Conservation (phyloP, 1,140 invertebrate species). For the Penaeus chinensis region DNA sequence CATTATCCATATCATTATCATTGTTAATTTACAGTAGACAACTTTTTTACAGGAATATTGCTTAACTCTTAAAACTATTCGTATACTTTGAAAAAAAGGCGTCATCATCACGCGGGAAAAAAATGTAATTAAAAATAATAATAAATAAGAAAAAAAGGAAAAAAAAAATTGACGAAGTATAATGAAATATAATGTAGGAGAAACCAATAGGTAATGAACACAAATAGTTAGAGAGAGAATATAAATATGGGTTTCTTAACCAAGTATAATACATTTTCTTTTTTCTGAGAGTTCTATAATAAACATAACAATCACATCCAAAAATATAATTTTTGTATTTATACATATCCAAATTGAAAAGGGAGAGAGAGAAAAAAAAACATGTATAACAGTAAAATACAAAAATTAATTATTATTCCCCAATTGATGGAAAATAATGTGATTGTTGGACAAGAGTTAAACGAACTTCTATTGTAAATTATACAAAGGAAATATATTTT, state of each 20-base stretch:
- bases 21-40: conserved; percentile 60
- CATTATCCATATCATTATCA: conserved; percentile 57
- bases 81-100: conserved; percentile 57
- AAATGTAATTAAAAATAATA: conserved; percentile 2
- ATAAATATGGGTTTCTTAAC: no score
- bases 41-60: conserved; percentile 61
- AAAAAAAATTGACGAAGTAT: background rate
- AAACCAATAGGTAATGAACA: conserved; percentile 19
- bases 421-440: no score
- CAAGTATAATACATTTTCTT: background rate
- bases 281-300: background rate
- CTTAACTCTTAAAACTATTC: conserved; percentile 61
- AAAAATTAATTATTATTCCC: background rate
- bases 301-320: no score
- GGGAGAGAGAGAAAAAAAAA: background rate
- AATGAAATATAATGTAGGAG: no score
- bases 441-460: no score
- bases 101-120: conserved; percentile 21
- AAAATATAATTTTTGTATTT: background rate
- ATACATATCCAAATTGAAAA: background rate
- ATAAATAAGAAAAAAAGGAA: background rate
- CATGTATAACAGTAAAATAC: no score
- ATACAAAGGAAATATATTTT: no score
- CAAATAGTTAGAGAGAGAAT: background rate
- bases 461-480: no score